Evolutionary conservation across 2,113 vertebrate species (phyloP).

Genomic region (Eleginops maclovinus): DNA sequence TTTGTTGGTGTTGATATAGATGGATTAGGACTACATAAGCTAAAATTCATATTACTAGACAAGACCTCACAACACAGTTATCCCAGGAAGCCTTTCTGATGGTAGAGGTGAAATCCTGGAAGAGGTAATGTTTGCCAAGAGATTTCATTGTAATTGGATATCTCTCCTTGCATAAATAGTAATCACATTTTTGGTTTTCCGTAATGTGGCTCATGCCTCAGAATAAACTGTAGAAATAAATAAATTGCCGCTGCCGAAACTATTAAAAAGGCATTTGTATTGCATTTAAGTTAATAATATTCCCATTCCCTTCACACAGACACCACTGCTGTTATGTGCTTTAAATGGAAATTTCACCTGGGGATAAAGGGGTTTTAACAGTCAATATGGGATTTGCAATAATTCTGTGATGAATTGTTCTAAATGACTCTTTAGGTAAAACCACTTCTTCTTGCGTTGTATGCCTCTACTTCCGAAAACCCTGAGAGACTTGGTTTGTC

Average conservation of each 20-base stretch:
- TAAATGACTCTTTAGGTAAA: constrained; percentile 11
- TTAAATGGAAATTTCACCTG: constrained; percentile 35
- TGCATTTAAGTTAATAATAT: constrained; percentile 47
- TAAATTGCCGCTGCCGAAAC: constrained; percentile 57
- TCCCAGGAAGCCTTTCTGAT: constrained; percentile 60
- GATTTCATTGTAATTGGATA: constrained; percentile 80
- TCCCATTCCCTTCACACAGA: constrained; percentile 15
- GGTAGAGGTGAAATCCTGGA: constrained; percentile 73
- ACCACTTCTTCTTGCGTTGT: not conserved
- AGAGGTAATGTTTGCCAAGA: constrained; percentile 79
- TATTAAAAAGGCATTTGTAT: constrained; percentile 59
- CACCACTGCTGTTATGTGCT: constrained; percentile 16
- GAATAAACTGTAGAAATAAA: constrained; percentile 67
- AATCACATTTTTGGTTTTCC: constrained; percentile 70
- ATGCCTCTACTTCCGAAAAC: constrained; percentile 13
- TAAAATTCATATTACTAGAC: constrained; percentile 60
- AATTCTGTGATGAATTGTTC: constrained; percentile 9
- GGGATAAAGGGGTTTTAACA: constrained; percentile 17
- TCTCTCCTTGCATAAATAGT: constrained; percentile 77
- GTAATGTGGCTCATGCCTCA: constrained; percentile 65
- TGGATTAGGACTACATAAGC: constrained; percentile 53
- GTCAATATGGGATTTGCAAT: constrained; percentile 28
- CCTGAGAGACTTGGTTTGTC: not conserved
- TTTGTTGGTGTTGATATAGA: constrained; percentile 54
- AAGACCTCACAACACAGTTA: constrained; percentile 72